Base-by-base conservation (phyloP, 2,113 vertebrate species). In the Zapornia atra region DNA sequence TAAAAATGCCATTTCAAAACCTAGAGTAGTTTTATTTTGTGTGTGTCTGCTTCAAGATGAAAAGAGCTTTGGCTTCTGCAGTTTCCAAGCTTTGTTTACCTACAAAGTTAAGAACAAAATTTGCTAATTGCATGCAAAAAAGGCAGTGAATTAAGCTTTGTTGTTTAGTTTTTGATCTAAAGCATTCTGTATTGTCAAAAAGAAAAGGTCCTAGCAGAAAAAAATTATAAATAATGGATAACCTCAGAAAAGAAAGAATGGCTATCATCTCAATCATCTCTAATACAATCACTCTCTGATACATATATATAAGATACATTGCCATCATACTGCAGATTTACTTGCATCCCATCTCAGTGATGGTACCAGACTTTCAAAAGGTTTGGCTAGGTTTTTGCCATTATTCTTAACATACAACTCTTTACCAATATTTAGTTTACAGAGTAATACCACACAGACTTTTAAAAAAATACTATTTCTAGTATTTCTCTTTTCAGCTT, bases 71-170 rank as follows among this genome's bases (percentile, higher is more conserved):
- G 72, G 34, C 64, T 96, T 91, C 50, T 93, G 82, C 69, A 96
- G 81, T 54, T 88, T 93, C 82, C 31, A 92, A 91, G 78, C 19
- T 82, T 94, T 92, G 77, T 86, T 94, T 94, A 90, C 50, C 81
- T 92, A 86, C 56, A 91, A 94, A 94, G 44, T 80, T 93, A 92
- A 82, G 77, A 97, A 92, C 60, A 97, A 97, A 96, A 96, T 96
- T 94, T 92, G 46, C 77, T 97, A 97, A 97, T 95, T 97, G 69
- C 36, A 64, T 33, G 29, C 29, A 94, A 95, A 80, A 42, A 88
- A 71, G 86, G 84, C 59, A 92, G 65, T 82, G 87, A 95, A 87
- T 51, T 83, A 59, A 48, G 7, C 68, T 96, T 93, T 96, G 83
- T 88, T 95, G 29, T 92, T 95, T 22, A 69, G n/a, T 20, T 96